Evolutionary conservation across 2,888 invertebrate species (phyloP).

Genomic region (Drosophila stalkeri): DNA sequence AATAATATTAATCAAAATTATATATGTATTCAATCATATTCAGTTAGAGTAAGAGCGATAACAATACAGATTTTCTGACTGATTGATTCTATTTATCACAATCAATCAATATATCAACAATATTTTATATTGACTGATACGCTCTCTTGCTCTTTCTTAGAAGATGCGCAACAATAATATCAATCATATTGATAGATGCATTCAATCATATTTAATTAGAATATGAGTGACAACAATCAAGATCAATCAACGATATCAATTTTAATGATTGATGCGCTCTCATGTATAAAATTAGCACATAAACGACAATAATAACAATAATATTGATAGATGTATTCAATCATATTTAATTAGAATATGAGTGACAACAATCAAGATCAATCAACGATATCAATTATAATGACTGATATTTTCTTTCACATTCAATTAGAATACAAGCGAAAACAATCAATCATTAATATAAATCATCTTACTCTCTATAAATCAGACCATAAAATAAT

Average conservation of each 20-base stretch:
- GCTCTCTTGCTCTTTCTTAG: too few relatives aligned
- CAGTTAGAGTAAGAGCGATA: neutral
- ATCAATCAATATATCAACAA: too few relatives aligned
- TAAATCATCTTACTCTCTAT: neutral
- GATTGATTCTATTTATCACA: too few relatives aligned
- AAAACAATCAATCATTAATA: neutral
- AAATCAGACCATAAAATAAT: too few relatives aligned
- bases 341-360: neutral
- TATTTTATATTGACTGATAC: too few relatives aligned
- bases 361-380: neutral
- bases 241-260: neutral
- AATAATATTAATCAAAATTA: neutral
- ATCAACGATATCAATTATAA: neutral
- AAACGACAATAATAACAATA: too few relatives aligned
- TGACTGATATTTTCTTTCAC: neutral
- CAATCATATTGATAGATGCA: too few relatives aligned
- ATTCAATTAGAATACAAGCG: neutral
- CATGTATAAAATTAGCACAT: too few relatives aligned
- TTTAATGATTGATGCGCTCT: neutral
- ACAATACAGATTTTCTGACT: neutral
- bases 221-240: too few relatives aligned
- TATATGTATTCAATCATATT: neutral
- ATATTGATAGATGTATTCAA: too few relatives aligned
- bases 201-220: too few relatives aligned
- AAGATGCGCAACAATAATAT: too few relatives aligned